A percentile compares a stretch with the other conserved stretches of the same genome.
These are phyloP conservation scores for Anorthoa munda DNA, from an alignment of 2,888 invertebrate species.

Conservation along the genomic window DNA sequence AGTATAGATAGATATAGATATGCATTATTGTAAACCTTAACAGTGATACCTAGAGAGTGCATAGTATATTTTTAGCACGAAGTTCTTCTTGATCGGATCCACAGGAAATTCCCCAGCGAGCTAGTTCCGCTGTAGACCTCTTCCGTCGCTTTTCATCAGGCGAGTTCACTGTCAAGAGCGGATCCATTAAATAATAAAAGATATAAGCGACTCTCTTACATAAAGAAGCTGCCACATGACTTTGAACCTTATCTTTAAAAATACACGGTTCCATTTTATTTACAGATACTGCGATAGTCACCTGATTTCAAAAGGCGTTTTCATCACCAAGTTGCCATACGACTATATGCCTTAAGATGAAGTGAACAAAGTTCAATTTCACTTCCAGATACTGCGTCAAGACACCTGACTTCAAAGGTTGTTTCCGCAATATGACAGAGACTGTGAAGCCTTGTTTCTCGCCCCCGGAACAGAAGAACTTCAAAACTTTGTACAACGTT, in stretches of 20 bases:
- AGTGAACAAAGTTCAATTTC: not conserved
- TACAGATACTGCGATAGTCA: constrained; percentile 81
- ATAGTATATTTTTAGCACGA: not conserved
- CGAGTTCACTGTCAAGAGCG: constrained; percentile 36
- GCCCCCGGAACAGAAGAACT: constrained; percentile 91
- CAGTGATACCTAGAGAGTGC: no score
- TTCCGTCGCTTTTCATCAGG: constrained; percentile 17
- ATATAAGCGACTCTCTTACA: constrained; percentile 13
- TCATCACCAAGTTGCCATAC: constrained; percentile 17
- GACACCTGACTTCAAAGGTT: constrained; percentile 84
- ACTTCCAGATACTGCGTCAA: constrained; percentile 81
- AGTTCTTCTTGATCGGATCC: not conserved
- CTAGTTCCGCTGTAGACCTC: not conserved
- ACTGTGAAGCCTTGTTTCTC: constrained; percentile 92
- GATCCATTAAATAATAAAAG: constrained; percentile 39
- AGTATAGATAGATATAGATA: not conserved
- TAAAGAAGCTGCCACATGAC: not conserved
- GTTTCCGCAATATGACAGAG: constrained; percentile 77
- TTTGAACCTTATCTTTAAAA: not conserved
- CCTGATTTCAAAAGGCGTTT: constrained; percentile 84
- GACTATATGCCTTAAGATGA: not conserved
- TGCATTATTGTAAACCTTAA: not conserved
- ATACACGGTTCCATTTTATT: not conserved
- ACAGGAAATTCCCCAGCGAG: not conserved
- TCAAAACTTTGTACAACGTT: constrained; percentile 92